Evolutionary conservation across 2,113 vertebrate genomes (phyloP).

Genomic region (Pandion haliaetus): DNA sequence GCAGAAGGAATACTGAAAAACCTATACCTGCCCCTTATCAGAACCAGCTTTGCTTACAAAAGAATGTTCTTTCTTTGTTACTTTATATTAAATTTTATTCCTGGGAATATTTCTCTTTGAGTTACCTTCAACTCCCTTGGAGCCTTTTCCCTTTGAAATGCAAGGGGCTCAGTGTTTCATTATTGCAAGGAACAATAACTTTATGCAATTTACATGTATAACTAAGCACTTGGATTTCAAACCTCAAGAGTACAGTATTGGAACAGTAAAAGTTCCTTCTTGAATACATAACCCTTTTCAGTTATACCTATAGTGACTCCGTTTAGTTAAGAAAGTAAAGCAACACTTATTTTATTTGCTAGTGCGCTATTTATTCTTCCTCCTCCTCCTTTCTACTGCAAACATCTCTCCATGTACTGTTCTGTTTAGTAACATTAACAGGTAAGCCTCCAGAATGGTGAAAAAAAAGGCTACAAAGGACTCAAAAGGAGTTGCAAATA

Average conservation of each 20-base stretch:
- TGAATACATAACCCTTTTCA: not conserved
- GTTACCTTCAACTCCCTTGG: not conserved
- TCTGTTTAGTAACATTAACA: not conserved
- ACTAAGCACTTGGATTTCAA: not conserved
- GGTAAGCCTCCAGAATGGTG: not conserved
- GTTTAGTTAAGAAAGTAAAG: slow-evolving; percentile 54
- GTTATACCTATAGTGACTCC: not conserved
- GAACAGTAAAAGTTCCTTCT: not conserved
- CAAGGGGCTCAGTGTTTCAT: not conserved
- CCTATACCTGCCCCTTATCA: not conserved
- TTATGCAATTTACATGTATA: not conserved
- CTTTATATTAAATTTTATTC: slow-evolving; percentile 5
- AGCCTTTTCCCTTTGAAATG: not conserved
- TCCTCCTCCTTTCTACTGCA: not conserved
- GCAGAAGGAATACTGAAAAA: not conserved
- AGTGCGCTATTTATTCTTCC: slow-evolving; percentile 14
- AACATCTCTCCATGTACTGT: not conserved
- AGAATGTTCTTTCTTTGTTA: not conserved
- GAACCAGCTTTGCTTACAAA: not conserved
- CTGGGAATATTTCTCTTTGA: not conserved
- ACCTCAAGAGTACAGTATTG: not conserved
- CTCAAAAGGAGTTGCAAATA: slow-evolving; percentile 9
- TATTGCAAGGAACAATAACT: not conserved
- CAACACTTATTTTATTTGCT: slow-evolving; percentile 41
- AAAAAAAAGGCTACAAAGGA: not conserved